phyloP scores from a whole-genome alignment of 2,888 invertebrate species.

The Tenthredo notha region DNA sequence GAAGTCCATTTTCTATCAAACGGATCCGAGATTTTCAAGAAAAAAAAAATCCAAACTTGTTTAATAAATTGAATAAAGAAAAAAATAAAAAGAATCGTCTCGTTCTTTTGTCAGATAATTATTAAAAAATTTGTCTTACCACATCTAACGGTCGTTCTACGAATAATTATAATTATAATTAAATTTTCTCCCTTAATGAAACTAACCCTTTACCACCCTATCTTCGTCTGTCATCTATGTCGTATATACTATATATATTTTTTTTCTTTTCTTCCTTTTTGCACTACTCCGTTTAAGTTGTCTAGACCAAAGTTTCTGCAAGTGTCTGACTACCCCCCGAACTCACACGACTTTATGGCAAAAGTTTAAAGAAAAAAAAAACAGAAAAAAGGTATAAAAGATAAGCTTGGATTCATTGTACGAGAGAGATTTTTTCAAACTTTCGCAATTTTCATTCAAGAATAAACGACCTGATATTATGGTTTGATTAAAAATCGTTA shows the following conservation, averaged over 20 bases:
- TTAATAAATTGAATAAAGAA: background rate
- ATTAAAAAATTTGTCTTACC: background rate
- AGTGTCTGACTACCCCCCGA: background rate
- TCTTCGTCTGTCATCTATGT: background rate
- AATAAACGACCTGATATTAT: background rate
- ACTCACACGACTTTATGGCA: background rate
- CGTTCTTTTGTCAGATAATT: background rate
- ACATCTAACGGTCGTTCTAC: too few relatives aligned
- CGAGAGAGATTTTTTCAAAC: background rate
- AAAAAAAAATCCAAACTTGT: background rate
- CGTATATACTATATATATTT: too few relatives aligned
- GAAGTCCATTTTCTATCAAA: slow-evolving; percentile 33
- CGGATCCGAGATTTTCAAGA: background rate
- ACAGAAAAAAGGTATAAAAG: background rate
- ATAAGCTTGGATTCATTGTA: background rate
- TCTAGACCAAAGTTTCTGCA: background rate
- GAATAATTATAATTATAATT: background rate
- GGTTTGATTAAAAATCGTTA: background rate
- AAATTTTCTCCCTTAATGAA: background rate
- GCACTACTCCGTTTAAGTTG: background rate
- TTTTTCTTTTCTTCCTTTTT: background rate
- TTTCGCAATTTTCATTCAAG: background rate
- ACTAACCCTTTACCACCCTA: background rate
- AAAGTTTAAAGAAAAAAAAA: background rate
- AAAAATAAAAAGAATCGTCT: background rate